Conservation (phyloP, 2,888 invertebrate species). For the Dyspetes luteomarginatus region DNA sequence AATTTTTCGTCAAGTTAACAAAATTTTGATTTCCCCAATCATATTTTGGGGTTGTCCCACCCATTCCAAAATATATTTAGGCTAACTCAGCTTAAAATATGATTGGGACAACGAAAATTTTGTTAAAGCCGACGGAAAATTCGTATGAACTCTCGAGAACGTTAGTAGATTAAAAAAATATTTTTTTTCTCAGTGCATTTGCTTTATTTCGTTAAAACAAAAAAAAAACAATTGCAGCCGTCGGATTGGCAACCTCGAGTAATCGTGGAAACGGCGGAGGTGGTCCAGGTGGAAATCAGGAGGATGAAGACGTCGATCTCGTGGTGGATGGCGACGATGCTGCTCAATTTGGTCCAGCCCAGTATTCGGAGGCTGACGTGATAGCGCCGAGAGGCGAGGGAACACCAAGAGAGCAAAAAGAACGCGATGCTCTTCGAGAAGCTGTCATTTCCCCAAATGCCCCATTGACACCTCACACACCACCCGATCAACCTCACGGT, state of each 20-base stretch:
- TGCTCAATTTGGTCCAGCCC: slow-evolving; percentile 92
- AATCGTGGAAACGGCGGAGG: slow-evolving; percentile 75
- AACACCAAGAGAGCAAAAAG: slow-evolving; percentile 84
- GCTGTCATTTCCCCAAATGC: slow-evolving; percentile 84
- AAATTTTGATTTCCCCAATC: too few relatives aligned
- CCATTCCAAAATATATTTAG: too few relatives aligned
- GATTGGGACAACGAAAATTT: too few relatives aligned
- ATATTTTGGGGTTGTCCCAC: too few relatives aligned
- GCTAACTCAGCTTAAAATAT: too few relatives aligned
- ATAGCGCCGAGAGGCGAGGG: slow-evolving; percentile 85
- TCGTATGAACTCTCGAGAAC: too few relatives aligned
- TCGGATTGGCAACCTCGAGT: slow-evolving; percentile 83
- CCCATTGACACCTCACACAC: slow-evolving; percentile 76
- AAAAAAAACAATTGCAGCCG: slow-evolving; percentile 73
- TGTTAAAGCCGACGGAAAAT: too few relatives aligned
- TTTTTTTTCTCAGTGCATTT: too few relatives aligned
- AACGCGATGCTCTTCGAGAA: slow-evolving; percentile 85
- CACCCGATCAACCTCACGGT: slow-evolving; percentile 76
- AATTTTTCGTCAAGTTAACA: too few relatives aligned
- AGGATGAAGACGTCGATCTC: slow-evolving; percentile 89
- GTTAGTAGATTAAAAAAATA: too few relatives aligned
- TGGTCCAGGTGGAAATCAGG: slow-evolving; percentile 81
- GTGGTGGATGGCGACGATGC: slow-evolving; percentile 95
- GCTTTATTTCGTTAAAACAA: too few relatives aligned
- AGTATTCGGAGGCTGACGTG: slow-evolving; percentile 92